These are phyloP conservation scores for Romanomermis culicivorax DNA, from an alignment of 2,888 invertebrate genomes.

Conservation along the genomic window DNA sequence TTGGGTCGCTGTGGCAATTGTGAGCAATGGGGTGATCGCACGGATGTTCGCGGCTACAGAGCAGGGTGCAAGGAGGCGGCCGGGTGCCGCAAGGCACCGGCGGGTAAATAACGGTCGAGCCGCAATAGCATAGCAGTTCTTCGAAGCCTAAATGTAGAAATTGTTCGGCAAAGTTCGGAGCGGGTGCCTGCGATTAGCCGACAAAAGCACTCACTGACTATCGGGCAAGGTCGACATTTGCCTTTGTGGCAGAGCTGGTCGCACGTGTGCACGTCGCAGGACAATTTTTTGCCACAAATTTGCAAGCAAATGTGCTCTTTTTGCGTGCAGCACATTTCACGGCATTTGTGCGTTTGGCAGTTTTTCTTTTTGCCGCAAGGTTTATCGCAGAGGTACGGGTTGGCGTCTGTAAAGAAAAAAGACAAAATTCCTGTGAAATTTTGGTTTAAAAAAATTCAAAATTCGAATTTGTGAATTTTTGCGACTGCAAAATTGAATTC, in stretches of 20 bases:
- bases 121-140: conserved; percentile 75
- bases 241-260: conserved; percentile 68
- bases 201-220: conserved; percentile 51
- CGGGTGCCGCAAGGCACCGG: conserved; percentile 78
- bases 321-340: conserved; percentile 64
- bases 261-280: conserved; percentile 72
- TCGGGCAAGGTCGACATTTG: conserved; percentile 53
- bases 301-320: conserved; percentile 62
- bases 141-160: conserved; percentile 42
- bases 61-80: conserved; percentile 53
- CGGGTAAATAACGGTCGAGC: conserved; percentile 58
- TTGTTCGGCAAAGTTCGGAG: neutral
- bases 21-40: conserved; percentile 66
- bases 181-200: too few relatives aligned
- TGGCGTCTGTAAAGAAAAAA: conserved; percentile 10
- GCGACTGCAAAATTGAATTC: too few relatives aligned
- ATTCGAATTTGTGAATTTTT: neutral
- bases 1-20: conserved; percentile 50
- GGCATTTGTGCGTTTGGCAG: conserved; percentile 54
- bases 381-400: conserved; percentile 45
- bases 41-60: conserved; percentile 50
- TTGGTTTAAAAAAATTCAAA: neutral
- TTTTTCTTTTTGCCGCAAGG: conserved; percentile 52
- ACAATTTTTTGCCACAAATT: conserved; percentile 48
- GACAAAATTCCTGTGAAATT: neutral